These are phyloP conservation scores for Coryphaenoides rupestris DNA, from an alignment of 2,113 vertebrate species.

Conservation along the genomic window DNA sequence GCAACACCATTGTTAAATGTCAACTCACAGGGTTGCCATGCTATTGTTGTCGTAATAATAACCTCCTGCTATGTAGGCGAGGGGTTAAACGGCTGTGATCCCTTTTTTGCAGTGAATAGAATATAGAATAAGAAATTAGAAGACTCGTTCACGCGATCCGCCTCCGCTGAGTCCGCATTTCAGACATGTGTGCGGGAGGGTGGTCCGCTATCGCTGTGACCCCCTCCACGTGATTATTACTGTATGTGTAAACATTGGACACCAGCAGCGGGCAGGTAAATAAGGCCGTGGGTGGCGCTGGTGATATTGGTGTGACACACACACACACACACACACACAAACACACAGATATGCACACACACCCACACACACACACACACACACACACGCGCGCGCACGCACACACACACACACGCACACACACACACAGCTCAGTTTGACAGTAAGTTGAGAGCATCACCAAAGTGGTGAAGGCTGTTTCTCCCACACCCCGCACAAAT, in stretches of 20 bases:
- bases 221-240: neutral
- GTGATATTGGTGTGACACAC: slow-evolving; percentile 11
- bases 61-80: too few species aligned
- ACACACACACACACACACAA: slow-evolving; percentile 1
- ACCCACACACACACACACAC: slow-evolving; percentile 3
- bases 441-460: slow-evolving; percentile 40
- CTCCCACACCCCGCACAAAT: slow-evolving; percentile 42
- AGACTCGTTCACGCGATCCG: too few species aligned
- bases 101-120: too few species aligned
- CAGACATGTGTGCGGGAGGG: neutral
- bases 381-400: neutral
- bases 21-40: too few species aligned
- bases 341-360: neutral
- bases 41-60: too few species aligned
- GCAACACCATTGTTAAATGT: too few species aligned
- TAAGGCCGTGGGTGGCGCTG: neutral
- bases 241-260: neutral
- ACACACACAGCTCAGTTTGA: slow-evolving; percentile 16
- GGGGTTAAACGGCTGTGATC: too few species aligned
- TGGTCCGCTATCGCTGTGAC: neutral
- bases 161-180: neutral
- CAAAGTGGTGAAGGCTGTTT: slow-evolving; percentile 27
- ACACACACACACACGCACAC: neutral
- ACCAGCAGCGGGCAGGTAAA: neutral
- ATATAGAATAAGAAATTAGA: too few species aligned